Base-by-base conservation (phyloP, 2,797 vertebrate species). In the Microchirus variegatus region DNA sequence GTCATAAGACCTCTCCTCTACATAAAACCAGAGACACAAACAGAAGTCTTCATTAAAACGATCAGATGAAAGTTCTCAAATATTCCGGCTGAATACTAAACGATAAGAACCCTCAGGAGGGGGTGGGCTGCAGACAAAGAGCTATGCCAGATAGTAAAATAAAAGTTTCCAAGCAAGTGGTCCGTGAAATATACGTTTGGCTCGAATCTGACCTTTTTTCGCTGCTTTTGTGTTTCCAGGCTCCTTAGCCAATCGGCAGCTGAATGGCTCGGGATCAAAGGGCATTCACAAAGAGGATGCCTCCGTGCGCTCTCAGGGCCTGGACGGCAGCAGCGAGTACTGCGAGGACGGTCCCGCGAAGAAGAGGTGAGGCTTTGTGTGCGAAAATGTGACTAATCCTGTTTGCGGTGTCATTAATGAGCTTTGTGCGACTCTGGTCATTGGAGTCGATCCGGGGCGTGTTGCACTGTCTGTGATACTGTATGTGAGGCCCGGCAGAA, bases 341-440 rank as follows among this genome's bases (percentile, higher is more conserved):
- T 92, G 94, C 61, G 95, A 97, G 94, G 96, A 98, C 75, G 92
- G 95, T 59, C 96, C 96, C 63, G 93, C 94, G 8, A 97, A 97
- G 84, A 99, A 99, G 94, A 96, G 96, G 97, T 97, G 78, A 93
- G 95, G 35, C 40, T 15, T 10, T 19, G 26, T 5, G 37, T 57
- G 36, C n/a, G n/a, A n/a, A 31, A 31, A 31, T 26, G 47, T 48
- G n/a, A 1, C 15, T 42, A 26, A 58, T 58, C 50, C 52, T 36
- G 57, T 71, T 74, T 67, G 40, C 38, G 18, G 26, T 16, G 58
- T 52, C 57, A 31, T 71, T 42, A 48, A 58, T 56, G 15, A 17
- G 54, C 45, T 66, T 63, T 44, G 9, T n/a, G 40, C 62, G 53
- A 56, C 44, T 6, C 6, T 26, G 35, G 15, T n/a, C 31, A 9